Evolutionary conservation across 2,113 vertebrate species (phyloP).

Genomic region (Nothobranchius kuhntae): DNA sequence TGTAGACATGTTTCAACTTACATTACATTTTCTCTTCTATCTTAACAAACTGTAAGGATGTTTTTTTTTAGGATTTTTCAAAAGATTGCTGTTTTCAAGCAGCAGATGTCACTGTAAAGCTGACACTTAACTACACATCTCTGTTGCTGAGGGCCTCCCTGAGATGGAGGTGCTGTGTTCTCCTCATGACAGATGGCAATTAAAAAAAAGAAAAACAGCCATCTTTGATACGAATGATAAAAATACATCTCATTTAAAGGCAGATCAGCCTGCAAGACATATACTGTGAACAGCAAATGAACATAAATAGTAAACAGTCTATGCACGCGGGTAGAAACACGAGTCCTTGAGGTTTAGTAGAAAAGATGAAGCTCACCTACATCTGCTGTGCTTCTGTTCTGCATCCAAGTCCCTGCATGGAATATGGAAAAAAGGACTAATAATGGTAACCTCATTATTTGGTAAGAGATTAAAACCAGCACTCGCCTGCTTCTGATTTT

Average conservation of each 20-base stretch:
- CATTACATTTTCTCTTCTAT: no score
- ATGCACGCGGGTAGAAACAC: not conserved
- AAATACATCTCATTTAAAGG: constrained; percentile 16
- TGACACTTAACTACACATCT: constrained; percentile 9
- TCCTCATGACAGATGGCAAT: constrained; percentile 59
- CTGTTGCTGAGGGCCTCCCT: constrained; percentile 28
- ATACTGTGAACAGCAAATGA: constrained; percentile 5
- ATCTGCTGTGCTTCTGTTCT: constrained; percentile 3
- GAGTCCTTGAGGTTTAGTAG: not conserved
- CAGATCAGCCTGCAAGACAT: constrained; percentile 6
- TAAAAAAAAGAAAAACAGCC: constrained; percentile 49
- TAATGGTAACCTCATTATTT: constrained; percentile 28
- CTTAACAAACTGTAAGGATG: not conserved
- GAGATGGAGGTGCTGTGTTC: constrained; percentile 32
- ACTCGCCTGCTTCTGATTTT: not conserved
- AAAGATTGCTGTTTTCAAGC: constrained; percentile 21
- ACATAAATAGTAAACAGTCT: not conserved
- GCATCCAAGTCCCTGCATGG: not conserved
- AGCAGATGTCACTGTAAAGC: constrained; percentile 59
- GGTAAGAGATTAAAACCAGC: constrained; percentile 4
- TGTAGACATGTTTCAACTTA: no score
- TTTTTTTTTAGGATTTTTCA: not conserved
- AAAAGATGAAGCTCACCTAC: constrained; percentile 4
- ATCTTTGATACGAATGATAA: constrained; percentile 44
- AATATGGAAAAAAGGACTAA: constrained; percentile 14